Evolutionary conservation across 2,797 vertebrate genomes (phyloP).

Genomic region (Leptatherina wallacei): DNA sequence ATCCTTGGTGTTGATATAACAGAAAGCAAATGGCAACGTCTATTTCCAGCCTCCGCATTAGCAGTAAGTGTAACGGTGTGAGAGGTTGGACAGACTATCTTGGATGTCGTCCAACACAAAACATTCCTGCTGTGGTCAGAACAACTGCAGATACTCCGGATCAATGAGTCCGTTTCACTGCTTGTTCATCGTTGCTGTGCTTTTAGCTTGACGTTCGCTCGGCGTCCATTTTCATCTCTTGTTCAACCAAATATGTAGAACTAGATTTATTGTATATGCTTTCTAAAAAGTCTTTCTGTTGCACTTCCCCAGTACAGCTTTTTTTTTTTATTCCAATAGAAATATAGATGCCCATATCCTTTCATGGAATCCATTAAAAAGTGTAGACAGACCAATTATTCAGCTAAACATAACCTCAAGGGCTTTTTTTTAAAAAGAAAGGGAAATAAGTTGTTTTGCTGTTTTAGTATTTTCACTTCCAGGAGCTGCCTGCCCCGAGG

Average conservation of each 20-base stretch:
- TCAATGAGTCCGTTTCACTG: background rate
- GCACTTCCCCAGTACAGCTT: no score
- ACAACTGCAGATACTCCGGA: conserved; percentile 14
- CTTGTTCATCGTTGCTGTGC: background rate
- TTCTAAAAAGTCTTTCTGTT: no score
- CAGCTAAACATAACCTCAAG: background rate
- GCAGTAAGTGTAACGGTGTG: conserved; percentile 15
- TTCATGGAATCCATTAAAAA: background rate
- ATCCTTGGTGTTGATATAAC: conserved; percentile 1
- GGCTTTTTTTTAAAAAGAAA: background rate
- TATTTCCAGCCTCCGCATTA: conserved; percentile 32
- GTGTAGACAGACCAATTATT: no score
- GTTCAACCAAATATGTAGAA: background rate
- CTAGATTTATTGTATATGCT: background rate
- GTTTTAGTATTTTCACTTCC: conserved; percentile 51
- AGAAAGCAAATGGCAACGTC: conserved; percentile 27
- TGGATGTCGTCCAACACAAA: conserved; percentile 29
- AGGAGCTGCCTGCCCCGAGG: conserved; percentile 36
- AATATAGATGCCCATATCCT: background rate
- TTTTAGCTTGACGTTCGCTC: background rate
- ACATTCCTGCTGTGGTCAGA: conserved; percentile 26
- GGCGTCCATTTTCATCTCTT: background rate
- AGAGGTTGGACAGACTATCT: conserved; percentile 1
- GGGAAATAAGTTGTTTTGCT: conserved; percentile 15
- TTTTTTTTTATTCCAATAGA: background rate